Evolutionary conservation across 2,113 vertebrate species (phyloP).

Genomic region (Heliornis fulica): DNA sequence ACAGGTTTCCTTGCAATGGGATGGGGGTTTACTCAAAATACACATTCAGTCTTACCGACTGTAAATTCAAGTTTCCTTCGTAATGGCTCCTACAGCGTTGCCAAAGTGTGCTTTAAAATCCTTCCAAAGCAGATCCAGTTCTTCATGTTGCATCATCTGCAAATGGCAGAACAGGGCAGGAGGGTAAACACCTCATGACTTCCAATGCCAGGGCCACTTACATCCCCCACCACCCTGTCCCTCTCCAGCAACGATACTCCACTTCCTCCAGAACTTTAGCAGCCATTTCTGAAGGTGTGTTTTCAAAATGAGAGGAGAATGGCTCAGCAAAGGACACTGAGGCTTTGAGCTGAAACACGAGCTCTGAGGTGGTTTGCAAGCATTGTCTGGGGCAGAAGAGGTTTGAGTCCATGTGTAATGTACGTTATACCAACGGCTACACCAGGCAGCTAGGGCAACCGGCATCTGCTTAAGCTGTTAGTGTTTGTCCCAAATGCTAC

Average conservation of each 20-base stretch:
- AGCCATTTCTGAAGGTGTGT: slow-evolving; percentile 55
- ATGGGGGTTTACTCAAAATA: not conserved
- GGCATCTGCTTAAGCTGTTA: not conserved
- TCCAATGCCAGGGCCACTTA: slow-evolving; percentile 64
- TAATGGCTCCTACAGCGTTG: not conserved
- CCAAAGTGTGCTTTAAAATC: not conserved
- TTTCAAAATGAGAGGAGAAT: slow-evolving; percentile 69
- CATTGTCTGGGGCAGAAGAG: no score
- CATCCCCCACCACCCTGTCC: slow-evolving; percentile 21
- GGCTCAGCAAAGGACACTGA: slow-evolving; percentile 59
- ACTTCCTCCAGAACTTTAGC: slow-evolving; percentile 60
- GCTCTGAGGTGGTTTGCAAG: slow-evolving; percentile 39
- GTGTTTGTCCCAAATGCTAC: not conserved
- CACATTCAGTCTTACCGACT: not conserved
- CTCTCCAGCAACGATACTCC: slow-evolving; percentile 55
- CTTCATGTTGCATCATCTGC: not conserved
- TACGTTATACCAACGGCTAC: not conserved
- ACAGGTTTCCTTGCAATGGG: not conserved
- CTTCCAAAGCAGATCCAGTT: not conserved
- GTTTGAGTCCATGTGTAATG: not conserved
- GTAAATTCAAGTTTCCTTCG: not conserved
- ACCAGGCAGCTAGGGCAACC: not conserved
- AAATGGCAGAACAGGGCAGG: not conserved
- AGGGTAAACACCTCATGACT: slow-evolving; percentile 56
- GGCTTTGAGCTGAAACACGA: slow-evolving; percentile 54